Percentiles rank a stretch among this genome's conserved stretches.
These are phyloP conservation scores for Heliconius ethilla DNA, from an alignment of 2,888 invertebrate genomes.

Conservation along the genomic window DNA sequence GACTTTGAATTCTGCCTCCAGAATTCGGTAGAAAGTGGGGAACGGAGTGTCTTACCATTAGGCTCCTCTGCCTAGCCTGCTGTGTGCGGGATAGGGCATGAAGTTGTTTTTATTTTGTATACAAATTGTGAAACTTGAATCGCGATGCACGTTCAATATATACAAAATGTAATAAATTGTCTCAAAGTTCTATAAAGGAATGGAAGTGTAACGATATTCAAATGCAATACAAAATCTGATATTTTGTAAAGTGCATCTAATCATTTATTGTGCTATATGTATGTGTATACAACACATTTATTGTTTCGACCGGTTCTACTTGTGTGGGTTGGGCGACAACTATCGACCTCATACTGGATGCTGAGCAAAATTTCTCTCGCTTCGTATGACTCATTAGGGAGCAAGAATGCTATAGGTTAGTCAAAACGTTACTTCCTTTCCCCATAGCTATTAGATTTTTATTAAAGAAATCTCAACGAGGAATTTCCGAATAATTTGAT, in stretches of 20 bases:
- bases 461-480: not conserved
- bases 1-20: too few species aligned
- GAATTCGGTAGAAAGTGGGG: too few species aligned
- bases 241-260: slow-evolving; percentile 42
- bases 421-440: slow-evolving; percentile 4
- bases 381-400: slow-evolving; percentile 65
- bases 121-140: slow-evolving; percentile 40
- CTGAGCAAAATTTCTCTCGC: slow-evolving; percentile 60
- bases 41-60: too few species aligned
- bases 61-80: too few species aligned
- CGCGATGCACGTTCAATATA: slow-evolving; percentile 34
- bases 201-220: slow-evolving; percentile 33
- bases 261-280: slow-evolving; percentile 37
- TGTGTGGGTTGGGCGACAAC: slow-evolving; percentile 47
- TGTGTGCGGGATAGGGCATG: too few species aligned
- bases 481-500: not conserved
- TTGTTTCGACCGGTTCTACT: slow-evolving; percentile 48
- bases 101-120: too few species aligned
- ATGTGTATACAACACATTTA: slow-evolving; percentile 33
- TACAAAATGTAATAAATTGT: slow-evolving; percentile 41
- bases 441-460: not conserved
- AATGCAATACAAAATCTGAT: slow-evolving; percentile 37
- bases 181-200: slow-evolving; percentile 39
- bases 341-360: slow-evolving; percentile 52
- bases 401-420: slow-evolving; percentile 32